Conservation (phyloP, 92 coral and sea anemone genomes). For the Parazoanthus atlanticus region DNA sequence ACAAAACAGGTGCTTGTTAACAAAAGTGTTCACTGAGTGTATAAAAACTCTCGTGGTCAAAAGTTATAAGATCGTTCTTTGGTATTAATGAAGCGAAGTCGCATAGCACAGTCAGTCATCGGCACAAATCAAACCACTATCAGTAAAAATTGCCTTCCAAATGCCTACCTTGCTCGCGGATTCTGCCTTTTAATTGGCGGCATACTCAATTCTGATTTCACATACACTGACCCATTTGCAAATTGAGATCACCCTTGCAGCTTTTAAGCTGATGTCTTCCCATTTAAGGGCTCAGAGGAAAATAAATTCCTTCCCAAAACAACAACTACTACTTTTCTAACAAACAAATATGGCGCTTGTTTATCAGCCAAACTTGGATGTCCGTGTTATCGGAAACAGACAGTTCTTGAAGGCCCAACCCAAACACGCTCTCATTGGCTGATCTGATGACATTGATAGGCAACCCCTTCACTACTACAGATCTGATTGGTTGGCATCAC, state of each 20-base stretch:
- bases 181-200: constrained; percentile 39
- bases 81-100: background rate
- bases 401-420: constrained; percentile 35
- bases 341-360: constrained; percentile 47
- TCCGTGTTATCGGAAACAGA: constrained; percentile 8
- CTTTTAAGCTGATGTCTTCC: constrained; percentile 1
- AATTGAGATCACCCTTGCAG: constrained; percentile 1
- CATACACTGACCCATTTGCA: background rate
- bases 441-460: constrained; percentile 1
- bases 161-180: constrained; percentile 34
- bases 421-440: constrained; percentile 31
- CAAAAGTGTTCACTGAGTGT: background rate
- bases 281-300: background rate
- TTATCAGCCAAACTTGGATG: constrained; percentile 27
- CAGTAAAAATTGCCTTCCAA: background rate
- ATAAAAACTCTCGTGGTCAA: background rate
- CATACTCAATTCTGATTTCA: constrained; percentile 27
- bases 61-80: background rate
- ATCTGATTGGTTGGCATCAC: constrained; percentile 30
- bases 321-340: constrained; percentile 15
- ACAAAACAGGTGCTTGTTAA: constrained; percentile 36
- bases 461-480: background rate
- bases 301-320: background rate
- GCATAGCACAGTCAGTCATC: background rate
- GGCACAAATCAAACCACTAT: background rate